Percentiles rank a stretch among this genome's conserved stretches.
These are phyloP conservation scores for Molossus alvarezi DNA, from an alignment of 2,797 vertebrate genomes.

Conservation along the genomic window DNA sequence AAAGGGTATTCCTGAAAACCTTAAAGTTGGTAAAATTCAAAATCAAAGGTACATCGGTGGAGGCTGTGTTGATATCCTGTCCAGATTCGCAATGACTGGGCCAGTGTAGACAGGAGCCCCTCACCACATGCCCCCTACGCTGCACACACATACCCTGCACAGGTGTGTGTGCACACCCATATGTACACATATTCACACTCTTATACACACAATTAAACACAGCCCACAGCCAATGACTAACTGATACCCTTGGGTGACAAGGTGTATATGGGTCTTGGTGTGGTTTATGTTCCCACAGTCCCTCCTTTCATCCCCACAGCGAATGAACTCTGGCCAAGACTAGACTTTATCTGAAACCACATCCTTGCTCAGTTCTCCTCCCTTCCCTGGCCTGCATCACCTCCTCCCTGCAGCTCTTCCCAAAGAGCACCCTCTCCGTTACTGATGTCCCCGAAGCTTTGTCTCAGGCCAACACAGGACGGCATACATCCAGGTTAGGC, in stretches of 20 bases:
- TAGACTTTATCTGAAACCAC: not conserved
- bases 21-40: not conserved
- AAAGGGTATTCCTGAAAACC: not conserved
- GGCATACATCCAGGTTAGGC: not conserved
- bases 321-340: not conserved
- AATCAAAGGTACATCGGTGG: not conserved
- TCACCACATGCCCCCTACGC: not conserved
- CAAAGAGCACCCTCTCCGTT: not conserved
- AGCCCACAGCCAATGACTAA: not conserved
- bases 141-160: not conserved
- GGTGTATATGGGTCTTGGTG: not conserved
- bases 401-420: not conserved
- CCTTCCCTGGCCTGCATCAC: not conserved
- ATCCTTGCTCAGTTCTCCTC: not conserved
- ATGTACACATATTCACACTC: too few species aligned
- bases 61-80: not conserved
- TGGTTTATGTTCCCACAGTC: not conserved
- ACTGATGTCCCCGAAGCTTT: not conserved
- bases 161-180: not conserved
- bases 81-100: not conserved
- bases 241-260: not conserved
- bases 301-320: not conserved
- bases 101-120: not conserved
- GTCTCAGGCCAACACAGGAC: not conserved
- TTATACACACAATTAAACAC: not conserved